Percentiles rank a stretch among this genome's conserved stretches.
Evolutionary conservation across 2,888 invertebrate species (phyloP).

Genomic region (Ennomos fuscantarius): DNA sequence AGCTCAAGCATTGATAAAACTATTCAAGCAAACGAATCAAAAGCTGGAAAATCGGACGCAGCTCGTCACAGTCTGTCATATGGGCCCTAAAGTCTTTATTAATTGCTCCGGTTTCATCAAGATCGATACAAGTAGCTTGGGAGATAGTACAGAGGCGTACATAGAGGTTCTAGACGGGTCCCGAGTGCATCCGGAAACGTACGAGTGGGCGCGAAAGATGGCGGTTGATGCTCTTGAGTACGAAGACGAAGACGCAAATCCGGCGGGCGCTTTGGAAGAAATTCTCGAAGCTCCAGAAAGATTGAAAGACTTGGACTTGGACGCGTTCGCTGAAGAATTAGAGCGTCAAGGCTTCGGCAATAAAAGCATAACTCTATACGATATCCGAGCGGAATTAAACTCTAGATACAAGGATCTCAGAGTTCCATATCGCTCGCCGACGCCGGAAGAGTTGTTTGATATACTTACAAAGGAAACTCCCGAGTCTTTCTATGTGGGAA

Average conservation of each 20-base stretch:
- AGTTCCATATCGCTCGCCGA: conserved; percentile 90
- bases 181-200: conserved; percentile 99
- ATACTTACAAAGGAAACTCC: conserved; percentile 98
- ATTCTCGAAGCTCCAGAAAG: conserved; percentile 98
- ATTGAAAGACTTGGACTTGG: conserved; percentile 97
- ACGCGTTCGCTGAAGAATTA: conserved; percentile 99
- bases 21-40: conserved; percentile 95
- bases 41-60: conserved; percentile 97
- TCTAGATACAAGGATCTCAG: conserved; percentile 96
- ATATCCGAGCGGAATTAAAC: conserved; percentile 98
- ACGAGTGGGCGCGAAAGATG: conserved; percentile 99
- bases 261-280: conserved; percentile 98
- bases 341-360: conserved; percentile 96
- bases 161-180: conserved; percentile 98
- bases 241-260: conserved; percentile 98
- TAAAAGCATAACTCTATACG: conserved; percentile 97
- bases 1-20: conserved; percentile 93
- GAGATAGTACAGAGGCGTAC: conserved; percentile 97
- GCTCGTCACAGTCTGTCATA: conserved; percentile 96
- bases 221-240: conserved; percentile 99
- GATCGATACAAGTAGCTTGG: conserved; percentile 98
- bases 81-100: conserved; percentile 99
- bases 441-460: conserved; percentile 95
- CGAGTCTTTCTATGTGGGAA: conserved; percentile 95
- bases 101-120: conserved; percentile 99